These are phyloP conservation scores for Trichonephila clavata DNA, from an alignment of 1,140 invertebrate genomes.

Conservation along the genomic window DNA sequence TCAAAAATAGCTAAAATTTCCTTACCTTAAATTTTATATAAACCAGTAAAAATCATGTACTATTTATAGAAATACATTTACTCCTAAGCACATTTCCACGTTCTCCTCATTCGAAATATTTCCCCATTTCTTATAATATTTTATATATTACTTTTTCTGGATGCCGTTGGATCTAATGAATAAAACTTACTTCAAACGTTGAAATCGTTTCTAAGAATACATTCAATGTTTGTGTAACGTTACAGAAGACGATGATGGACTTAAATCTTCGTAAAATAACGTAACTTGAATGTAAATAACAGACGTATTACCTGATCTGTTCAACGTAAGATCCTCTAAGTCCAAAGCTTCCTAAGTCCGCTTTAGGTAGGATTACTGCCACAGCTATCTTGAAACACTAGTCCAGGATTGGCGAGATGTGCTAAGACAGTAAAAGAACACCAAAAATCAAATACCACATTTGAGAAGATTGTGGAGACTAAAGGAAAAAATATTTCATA, in stretches of 20 bases:
- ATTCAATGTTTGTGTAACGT: background rate
- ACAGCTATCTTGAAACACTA: constrained; percentile 11
- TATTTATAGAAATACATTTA: too few species aligned
- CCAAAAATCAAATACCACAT: constrained; percentile 25
- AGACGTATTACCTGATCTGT: background rate
- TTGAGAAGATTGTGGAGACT: constrained; percentile 31
- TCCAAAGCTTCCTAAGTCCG: constrained; percentile 27
- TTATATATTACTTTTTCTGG: too few species aligned
- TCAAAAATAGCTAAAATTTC: too few species aligned
- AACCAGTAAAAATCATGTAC: too few species aligned
- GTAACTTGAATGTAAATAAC: constrained; percentile 37
- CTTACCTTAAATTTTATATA: too few species aligned
- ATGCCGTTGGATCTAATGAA: background rate
- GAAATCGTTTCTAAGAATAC: background rate
- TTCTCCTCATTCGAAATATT: too few species aligned
- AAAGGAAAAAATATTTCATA: constrained; percentile 21
- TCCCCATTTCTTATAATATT: too few species aligned
- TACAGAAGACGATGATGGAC: background rate
- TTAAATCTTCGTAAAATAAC: constrained; percentile 39
- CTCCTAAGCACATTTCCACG: too few species aligned
- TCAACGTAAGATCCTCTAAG: background rate
- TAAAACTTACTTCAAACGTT: background rate
- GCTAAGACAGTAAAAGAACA: constrained; percentile 31
- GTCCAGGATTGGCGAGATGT: constrained; percentile 17
- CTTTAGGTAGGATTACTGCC: constrained; percentile 23